phyloP scores from a whole-genome alignment of 2,797 vertebrate genomes.

The Tolypeutes matacus region DNA sequence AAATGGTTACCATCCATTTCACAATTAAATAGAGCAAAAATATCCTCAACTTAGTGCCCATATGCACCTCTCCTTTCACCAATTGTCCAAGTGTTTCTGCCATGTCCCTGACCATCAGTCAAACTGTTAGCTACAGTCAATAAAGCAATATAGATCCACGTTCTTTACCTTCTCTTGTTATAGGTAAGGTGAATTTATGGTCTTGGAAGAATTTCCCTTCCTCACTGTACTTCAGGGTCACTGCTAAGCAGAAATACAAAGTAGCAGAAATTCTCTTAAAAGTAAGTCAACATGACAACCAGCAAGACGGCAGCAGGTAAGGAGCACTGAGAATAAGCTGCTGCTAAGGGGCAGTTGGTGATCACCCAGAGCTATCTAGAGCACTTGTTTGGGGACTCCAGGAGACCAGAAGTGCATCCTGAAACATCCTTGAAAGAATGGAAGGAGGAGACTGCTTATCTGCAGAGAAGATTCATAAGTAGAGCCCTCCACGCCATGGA shows the following conservation, averaged over 20 bases:
- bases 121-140: background rate
- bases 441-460: no score
- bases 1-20: background rate
- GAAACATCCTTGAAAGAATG: no score
- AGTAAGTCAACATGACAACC: background rate
- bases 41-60: background rate
- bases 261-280: background rate
- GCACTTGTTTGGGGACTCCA: no score
- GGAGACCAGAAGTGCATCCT: no score
- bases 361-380: no score
- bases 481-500: no score
- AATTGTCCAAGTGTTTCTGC: background rate
- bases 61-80: background rate
- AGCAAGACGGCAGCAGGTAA: no score
- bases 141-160: background rate
- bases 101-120: background rate
- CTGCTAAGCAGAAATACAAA: background rate
- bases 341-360: no score
- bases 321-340: no score
- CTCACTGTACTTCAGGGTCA: background rate
- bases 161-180: background rate
- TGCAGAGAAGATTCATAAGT: no score
- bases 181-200: background rate
- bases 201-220: background rate
- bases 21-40: background rate